Evolutionary conservation across 37 sponge, comb jelly and placozoan species (phyloP), one percentile per base, ranked within the genome.

Genomic region (Geodia barretti): DNA sequence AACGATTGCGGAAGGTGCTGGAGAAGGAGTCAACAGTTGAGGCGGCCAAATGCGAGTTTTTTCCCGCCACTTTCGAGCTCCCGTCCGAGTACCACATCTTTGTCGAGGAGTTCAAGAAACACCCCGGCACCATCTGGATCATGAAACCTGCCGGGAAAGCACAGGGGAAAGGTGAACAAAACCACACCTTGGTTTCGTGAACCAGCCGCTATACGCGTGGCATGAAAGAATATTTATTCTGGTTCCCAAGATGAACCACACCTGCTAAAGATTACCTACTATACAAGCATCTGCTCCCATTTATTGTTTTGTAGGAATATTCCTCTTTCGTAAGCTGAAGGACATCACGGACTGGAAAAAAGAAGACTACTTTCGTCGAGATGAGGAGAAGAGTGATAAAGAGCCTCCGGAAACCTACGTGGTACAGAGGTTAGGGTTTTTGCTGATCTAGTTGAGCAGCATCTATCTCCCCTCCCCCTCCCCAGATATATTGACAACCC

Each of bases 121-220:
- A 90, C 29, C 97, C 97, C 0, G 95, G 97, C 1, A 92, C 93
- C 4, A 96, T 93, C 28, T 99, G 99, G 99, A 99, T 99, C 77
- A 99, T 99, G 99, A 99, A 99, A 83, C 99, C 99, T 0, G 95
- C 95, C 20, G 95, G 95, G 8, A 99, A 96, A 70, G 95, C 99
- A 29, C 99, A 99, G 62, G 99, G 99, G 11, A 96, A 92, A 72
- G 54, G 54, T 47, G 7, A 47, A 14, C 14, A n/a, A n/a, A n/a
- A n/a, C n/a, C n/a, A n/a, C n/a, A n/a, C n/a, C n/a, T n/a, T n/a
- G n/a, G n/a, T n/a, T n/a, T n/a, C n/a, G n/a, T n/a, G n/a, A n/a
- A n/a, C n/a, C n/a, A n/a, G n/a, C n/a, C n/a, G n/a, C n/a, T n/a
- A n/a, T n/a, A n/a, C n/a, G n/a, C n/a, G n/a, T n/a, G n/a, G n/a